phyloP scores from a whole-genome alignment of 2,797 vertebrate species.

The Avahi laniger region DNA sequence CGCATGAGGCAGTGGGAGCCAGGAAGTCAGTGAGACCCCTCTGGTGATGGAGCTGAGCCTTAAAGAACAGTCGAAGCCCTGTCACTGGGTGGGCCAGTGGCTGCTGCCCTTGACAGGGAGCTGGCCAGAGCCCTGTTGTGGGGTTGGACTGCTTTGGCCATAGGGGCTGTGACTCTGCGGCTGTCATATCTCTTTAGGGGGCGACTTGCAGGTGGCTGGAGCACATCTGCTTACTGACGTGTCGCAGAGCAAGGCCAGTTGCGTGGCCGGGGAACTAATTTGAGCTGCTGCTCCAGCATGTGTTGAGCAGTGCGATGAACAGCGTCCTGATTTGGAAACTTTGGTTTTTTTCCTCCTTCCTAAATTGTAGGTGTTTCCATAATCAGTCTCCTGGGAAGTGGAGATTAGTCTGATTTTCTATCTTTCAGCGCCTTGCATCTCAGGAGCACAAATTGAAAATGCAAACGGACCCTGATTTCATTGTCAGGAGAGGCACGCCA shows the following conservation, averaged over 20 bases:
- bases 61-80: no score
- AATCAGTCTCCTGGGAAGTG: conserved; percentile 31
- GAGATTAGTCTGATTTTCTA: background rate
- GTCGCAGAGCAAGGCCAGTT: background rate
- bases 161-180: background rate
- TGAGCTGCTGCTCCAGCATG: background rate
- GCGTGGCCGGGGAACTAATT: background rate
- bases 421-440: background rate
- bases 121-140: no score
- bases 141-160: background rate
- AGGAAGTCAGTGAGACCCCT: background rate
- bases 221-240: background rate
- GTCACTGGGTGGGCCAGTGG: no score
- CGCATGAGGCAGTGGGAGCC: background rate
- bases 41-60: background rate
- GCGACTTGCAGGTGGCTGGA: background rate
- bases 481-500: background rate
- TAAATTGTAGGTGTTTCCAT: conserved; percentile 42
- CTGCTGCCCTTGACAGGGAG: background rate
- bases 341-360: background rate
- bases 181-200: background rate
- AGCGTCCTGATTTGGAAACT: background rate
- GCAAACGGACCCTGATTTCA: background rate
- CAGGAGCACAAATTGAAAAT: background rate
- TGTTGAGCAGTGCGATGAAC: background rate